Percentiles rank a stretch among this genome's conserved stretches.
phyloP scores from a whole-genome alignment of 2,113 vertebrate species.

The Microcebus lehilahytsara region DNA sequence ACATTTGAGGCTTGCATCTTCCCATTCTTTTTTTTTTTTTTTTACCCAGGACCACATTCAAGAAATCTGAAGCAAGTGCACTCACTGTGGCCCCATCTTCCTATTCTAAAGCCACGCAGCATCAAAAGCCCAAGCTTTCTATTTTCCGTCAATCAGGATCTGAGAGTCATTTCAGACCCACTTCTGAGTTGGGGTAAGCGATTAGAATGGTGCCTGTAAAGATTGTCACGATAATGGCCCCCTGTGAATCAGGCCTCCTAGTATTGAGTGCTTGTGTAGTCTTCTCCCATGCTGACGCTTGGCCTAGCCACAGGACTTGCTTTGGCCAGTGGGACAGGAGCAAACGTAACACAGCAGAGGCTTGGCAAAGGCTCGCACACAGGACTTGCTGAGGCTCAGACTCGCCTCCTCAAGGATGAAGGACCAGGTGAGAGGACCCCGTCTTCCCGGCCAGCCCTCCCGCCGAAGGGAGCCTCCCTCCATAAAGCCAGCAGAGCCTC shows the following conservation, averaged over 20 bases:
- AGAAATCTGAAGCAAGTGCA: too few species aligned
- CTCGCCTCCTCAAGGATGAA: background rate
- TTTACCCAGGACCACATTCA: too few species aligned
- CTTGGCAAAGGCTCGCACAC: background rate
- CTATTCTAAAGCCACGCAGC: background rate
- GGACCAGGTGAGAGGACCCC: background rate
- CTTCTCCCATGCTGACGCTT: background rate
- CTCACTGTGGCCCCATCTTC: background rate
- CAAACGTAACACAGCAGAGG: background rate
- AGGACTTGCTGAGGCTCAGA: background rate
- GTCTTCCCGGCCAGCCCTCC: background rate
- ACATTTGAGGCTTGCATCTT: background rate
- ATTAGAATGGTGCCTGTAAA: background rate
- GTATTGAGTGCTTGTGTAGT: accelerated
- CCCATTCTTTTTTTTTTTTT: background rate
- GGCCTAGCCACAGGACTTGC: background rate
- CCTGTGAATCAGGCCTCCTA: background rate
- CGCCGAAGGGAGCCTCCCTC: background rate
- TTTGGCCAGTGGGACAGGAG: background rate
- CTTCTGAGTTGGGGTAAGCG: background rate
- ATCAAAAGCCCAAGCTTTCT: background rate
- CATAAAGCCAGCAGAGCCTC: background rate
- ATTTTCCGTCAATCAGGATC: background rate
- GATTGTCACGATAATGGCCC: background rate
- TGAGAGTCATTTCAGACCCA: background rate